Percentiles rank a stretch among this genome's conserved stretches.
Evolutionary conservation across 2,888 invertebrate species (phyloP).

Genomic region (Petrolisthes cinctipes): DNA sequence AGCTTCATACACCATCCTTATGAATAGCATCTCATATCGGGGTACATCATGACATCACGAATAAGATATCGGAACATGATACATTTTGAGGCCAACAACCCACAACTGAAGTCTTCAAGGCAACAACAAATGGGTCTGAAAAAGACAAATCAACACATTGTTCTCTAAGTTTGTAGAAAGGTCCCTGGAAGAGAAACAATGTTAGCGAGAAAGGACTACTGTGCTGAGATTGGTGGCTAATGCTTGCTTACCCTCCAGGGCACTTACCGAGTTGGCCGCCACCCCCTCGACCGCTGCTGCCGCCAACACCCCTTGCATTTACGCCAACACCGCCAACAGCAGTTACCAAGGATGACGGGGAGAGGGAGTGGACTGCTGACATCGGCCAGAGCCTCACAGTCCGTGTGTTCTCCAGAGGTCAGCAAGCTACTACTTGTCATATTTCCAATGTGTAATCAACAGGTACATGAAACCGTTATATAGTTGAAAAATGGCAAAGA

Average conservation of each 20-base stretch:
- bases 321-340: constrained; percentile 2
- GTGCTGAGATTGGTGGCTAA: constrained; percentile 28
- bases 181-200: constrained; percentile 55
- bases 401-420: constrained; percentile 36
- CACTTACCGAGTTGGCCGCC: constrained; percentile 49
- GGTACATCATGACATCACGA: constrained; percentile 61
- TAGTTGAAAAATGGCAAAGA: constrained; percentile 4
- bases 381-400: constrained; percentile 33
- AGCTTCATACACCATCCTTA: constrained; percentile 60
- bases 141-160: constrained; percentile 65
- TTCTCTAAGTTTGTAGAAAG: constrained; percentile 58
- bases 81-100: constrained; percentile 63
- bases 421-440: constrained; percentile 58
- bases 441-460: constrained; percentile 52
- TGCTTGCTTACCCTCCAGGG: constrained; percentile 47
- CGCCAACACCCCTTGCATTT: background rate
- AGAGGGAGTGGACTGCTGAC: constrained; percentile 9
- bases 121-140: constrained; percentile 65
- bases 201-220: constrained; percentile 47
- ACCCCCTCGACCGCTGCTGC: constrained; percentile 24
- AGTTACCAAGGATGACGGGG: background rate
- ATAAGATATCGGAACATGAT: constrained; percentile 62
- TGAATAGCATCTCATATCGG: constrained; percentile 60
- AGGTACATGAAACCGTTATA: constrained; percentile 39
- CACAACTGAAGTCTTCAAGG: constrained; percentile 64